phyloP scores from a whole-genome alignment of 2,888 invertebrate species.

The Dugesia japonica region DNA sequence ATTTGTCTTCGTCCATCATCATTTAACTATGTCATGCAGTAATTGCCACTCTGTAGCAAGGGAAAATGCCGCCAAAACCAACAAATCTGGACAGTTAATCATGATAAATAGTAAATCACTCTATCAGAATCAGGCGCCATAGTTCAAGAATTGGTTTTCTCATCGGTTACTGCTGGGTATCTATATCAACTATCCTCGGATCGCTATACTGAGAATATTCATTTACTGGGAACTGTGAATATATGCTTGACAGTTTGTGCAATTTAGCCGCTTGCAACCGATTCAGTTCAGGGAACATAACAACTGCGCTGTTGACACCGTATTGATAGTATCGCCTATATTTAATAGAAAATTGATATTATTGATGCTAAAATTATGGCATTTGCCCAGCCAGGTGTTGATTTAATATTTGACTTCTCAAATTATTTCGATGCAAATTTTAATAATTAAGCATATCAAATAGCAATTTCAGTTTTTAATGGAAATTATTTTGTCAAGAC shows the following conservation, averaged over 20 bases:
- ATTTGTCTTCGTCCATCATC: conserved; percentile 20
- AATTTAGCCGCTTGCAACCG: background rate
- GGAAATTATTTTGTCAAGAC: too few relatives aligned
- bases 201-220: background rate
- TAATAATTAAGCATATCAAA: too few relatives aligned
- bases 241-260: background rate
- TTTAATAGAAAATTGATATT: conserved; percentile 20
- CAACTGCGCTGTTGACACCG: conserved; percentile 14
- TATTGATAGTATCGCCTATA: conserved; percentile 3
- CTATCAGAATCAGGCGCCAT: conserved; percentile 15
- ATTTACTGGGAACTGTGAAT: background rate
- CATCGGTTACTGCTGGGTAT: background rate
- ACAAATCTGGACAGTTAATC: conserved; percentile 14
- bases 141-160: background rate
- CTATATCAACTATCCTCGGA: background rate
- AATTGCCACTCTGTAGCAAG: conserved; percentile 12
- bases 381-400: conserved; percentile 20
- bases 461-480: too few relatives aligned
- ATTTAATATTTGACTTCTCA: background rate
- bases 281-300: conserved; percentile 13
- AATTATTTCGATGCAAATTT: background rate
- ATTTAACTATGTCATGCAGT: conserved; percentile 2
- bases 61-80: conserved; percentile 10
- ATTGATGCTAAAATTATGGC: conserved; percentile 13
- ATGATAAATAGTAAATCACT: conserved; percentile 20